phyloP scores from a whole-genome alignment of 2,888 invertebrate species.

The Sesia apiformis region DNA sequence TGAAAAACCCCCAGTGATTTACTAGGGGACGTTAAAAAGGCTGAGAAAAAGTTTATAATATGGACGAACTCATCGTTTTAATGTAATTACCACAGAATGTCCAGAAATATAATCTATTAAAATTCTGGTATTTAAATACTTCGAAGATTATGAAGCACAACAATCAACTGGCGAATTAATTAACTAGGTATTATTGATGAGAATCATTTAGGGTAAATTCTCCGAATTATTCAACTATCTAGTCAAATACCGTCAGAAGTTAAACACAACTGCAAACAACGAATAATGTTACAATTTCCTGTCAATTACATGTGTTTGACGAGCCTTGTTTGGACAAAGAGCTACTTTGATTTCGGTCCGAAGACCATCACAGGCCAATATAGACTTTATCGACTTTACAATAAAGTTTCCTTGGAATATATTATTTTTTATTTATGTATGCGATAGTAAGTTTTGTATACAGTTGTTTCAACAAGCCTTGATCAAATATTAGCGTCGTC shows the following conservation, averaged over 20 bases:
- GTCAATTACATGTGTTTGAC: conserved; percentile 41
- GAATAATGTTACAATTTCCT: conserved; percentile 56
- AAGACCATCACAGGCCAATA: neutral
- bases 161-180: neutral
- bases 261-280: conserved; percentile 39
- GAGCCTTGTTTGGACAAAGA: conserved; percentile 16
- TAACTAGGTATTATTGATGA: neutral
- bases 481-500: conserved; percentile 2
- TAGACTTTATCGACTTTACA: neutral
- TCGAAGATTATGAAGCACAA: neutral
- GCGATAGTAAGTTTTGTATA: neutral
- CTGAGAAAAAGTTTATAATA: no score
- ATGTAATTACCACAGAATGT: no score
- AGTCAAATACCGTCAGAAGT: conserved; percentile 6
- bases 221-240: neutral
- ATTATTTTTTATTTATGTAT: neutral
- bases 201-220: neutral
- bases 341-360: conserved; percentile 4
- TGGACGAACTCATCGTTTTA: no score
- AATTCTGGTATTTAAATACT: no score
- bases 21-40: no score
- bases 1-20: no score
- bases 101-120: no score
- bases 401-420: neutral
- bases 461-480: neutral